phyloP scores from a whole-genome alignment of 2,797 vertebrate genomes.

The Neosalanx taihuensis region DNA sequence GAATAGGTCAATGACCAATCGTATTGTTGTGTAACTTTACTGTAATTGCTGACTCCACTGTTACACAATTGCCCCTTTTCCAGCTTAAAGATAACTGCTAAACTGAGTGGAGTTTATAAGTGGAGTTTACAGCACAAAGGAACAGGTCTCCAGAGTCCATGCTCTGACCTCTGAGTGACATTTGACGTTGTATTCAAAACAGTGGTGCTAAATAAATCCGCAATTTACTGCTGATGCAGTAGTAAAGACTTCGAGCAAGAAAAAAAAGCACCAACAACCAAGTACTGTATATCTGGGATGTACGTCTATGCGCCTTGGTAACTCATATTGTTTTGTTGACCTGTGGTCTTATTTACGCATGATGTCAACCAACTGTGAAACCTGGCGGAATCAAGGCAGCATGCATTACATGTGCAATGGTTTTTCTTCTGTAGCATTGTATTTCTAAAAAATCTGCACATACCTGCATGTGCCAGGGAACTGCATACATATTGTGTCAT shows the following conservation, averaged over 20 bases:
- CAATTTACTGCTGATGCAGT: slow-evolving; percentile 9
- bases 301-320: slow-evolving; percentile 35
- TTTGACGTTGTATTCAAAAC: slow-evolving; percentile 17
- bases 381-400: not conserved
- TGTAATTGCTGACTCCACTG: slow-evolving; percentile 19
- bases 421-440: slow-evolving; percentile 25
- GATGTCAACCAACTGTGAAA: not conserved
- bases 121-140: slow-evolving; percentile 5
- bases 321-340: slow-evolving; percentile 23
- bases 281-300: slow-evolving; percentile 57
- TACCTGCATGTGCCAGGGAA: slow-evolving; percentile 36
- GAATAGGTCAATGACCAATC: slow-evolving; percentile 27
- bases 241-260: slow-evolving; percentile 5
- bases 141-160: not conserved
- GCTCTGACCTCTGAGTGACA: slow-evolving; percentile 8
- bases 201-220: slow-evolving; percentile 9
- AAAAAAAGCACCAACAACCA: slow-evolving; percentile 10
- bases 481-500: slow-evolving; percentile 31
- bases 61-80: slow-evolving; percentile 15
- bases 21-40: slow-evolving; percentile 37
- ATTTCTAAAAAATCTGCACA: slow-evolving; percentile 21
- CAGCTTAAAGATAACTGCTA: slow-evolving; percentile 24
- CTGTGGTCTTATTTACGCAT: slow-evolving; percentile 17
- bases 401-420: not conserved
- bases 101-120: slow-evolving; percentile 19